phyloP scores from a whole-genome alignment of 2,113 vertebrate species.

The Mirza zaza region DNA sequence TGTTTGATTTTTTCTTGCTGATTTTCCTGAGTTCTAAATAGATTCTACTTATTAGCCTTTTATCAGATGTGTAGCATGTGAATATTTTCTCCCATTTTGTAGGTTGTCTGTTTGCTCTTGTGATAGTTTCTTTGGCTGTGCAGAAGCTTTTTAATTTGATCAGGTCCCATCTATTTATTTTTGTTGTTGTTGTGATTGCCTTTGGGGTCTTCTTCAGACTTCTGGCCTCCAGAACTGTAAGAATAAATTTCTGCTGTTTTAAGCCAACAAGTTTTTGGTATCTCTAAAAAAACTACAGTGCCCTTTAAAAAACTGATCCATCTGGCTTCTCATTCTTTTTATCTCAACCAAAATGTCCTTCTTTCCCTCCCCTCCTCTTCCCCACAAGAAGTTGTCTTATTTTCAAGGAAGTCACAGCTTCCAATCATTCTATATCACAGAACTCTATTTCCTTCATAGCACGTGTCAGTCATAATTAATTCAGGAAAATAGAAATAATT shows the following conservation, averaged over 20 bases:
- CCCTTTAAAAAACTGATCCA: not conserved
- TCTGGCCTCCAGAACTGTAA: not conserved
- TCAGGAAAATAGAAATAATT: not conserved
- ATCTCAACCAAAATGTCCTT: not conserved
- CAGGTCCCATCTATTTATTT: too few relatives aligned
- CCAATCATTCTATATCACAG: not conserved
- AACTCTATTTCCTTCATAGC: not conserved
- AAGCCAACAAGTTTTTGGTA: not conserved
- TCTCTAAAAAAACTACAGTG: not conserved
- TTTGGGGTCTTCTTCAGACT: not conserved
- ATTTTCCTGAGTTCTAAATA: too few relatives aligned
- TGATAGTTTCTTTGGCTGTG: too few relatives aligned
- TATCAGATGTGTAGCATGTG: too few relatives aligned
- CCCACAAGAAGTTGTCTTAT: not conserved
- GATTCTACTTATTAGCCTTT: too few relatives aligned
- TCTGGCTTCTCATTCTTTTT: not conserved
- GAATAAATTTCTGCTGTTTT: not conserved
- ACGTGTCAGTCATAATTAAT: not conserved
- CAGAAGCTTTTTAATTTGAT: too few relatives aligned
- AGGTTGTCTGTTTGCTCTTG: too few relatives aligned
- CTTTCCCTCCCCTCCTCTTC: accelerated
- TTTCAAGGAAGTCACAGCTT: not conserved
- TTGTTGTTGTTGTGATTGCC: too few relatives aligned
- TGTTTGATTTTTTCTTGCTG: too few relatives aligned
- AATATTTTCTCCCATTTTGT: too few relatives aligned